Conservation (phyloP, 1,140 invertebrate genomes). For the Idris sp. region DNA sequence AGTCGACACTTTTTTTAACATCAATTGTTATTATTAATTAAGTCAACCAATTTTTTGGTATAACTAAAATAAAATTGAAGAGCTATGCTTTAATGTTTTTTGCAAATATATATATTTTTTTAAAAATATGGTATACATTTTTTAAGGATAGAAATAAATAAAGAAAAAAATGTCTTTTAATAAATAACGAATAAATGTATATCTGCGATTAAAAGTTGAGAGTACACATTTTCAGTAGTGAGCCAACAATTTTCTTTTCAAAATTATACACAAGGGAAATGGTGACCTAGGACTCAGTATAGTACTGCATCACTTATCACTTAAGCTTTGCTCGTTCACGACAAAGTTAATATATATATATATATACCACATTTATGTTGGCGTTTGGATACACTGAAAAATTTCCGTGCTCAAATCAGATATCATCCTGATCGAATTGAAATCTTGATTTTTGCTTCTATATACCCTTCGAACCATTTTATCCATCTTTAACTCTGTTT, state of each 20-base stretch:
- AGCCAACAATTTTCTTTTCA: slow-evolving; percentile 21
- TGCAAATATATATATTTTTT: no score
- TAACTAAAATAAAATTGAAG: no score
- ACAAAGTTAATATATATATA: slow-evolving; percentile 48
- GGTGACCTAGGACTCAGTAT: slow-evolving; percentile 29
- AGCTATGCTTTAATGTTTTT: no score
- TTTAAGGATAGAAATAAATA: no score
- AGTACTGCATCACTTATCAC: slow-evolving; percentile 54
- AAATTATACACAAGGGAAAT: slow-evolving; percentile 46
- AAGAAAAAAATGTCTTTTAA: no score
- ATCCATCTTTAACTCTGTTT: slow-evolving; percentile 9
- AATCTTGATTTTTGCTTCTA: slow-evolving; percentile 30
- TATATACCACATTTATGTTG: slow-evolving; percentile 34
- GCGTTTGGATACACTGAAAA: slow-evolving; percentile 33
- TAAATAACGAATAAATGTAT: neutral
- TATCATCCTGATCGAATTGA: slow-evolving; percentile 39
- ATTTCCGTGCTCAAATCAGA: slow-evolving; percentile 35
- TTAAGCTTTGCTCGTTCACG: slow-evolving; percentile 38
- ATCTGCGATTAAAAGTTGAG: slow-evolving; percentile 9
- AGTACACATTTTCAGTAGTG: slow-evolving; percentile 14
- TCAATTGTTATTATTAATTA: no score
- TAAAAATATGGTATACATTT: no score
- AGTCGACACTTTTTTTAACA: no score
- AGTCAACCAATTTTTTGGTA: no score
- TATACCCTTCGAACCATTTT: slow-evolving; percentile 10